Evolutionary conservation across 2,113 vertebrate genomes (phyloP), one percentile per base, ranked within the genome.

Genomic region (Hippotragus niger): DNA sequence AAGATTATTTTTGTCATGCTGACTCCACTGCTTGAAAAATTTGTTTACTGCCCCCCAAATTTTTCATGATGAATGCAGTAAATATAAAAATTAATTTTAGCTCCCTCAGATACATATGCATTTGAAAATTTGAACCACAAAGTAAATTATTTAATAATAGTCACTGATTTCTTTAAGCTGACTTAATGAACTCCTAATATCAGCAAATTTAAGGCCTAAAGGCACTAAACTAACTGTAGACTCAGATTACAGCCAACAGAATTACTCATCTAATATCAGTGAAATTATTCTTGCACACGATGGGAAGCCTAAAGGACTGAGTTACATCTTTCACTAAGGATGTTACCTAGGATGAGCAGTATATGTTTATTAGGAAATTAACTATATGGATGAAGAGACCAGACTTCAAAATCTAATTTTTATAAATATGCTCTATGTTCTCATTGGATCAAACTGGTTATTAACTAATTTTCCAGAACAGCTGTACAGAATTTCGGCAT

Each of bases 1-100:
- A 99, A 99, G 99, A 99, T 99, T 99, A 99, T 99, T 99, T 99
- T 99, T 99, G 99, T 99, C 99, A 99, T 98, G 98, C 98, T 99
- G 99, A 99, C 98, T 99, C 98, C 92, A 98, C 98, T 99, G 98
- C 99, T 99, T 99, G 98, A 98, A 99, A 98, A 98, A 98, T 98
- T 98, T 99, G 97, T 99, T 98, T 98, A 97, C 98, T 98, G 97
- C 84, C 98, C 98, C 81, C 50, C 64, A 89, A 78, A 96, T 96
- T 97, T 98, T 97, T 97, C 97, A 96, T 78, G 76, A 90, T 97
- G 94, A 98, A 88, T 88, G 0, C 1, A 97, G 94, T 94, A 97
- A 94, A 92, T 98, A 91, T 55, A 90, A 97, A 98, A 97, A 96
- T 95, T 96, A 74, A 92, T 96, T 96, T 94, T 74, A 67, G 91